Percentiles rank a stretch among this genome's conserved stretches.
phyloP scores from a whole-genome alignment of 2,113 vertebrate species.

The Otolemur garnettii region DNA sequence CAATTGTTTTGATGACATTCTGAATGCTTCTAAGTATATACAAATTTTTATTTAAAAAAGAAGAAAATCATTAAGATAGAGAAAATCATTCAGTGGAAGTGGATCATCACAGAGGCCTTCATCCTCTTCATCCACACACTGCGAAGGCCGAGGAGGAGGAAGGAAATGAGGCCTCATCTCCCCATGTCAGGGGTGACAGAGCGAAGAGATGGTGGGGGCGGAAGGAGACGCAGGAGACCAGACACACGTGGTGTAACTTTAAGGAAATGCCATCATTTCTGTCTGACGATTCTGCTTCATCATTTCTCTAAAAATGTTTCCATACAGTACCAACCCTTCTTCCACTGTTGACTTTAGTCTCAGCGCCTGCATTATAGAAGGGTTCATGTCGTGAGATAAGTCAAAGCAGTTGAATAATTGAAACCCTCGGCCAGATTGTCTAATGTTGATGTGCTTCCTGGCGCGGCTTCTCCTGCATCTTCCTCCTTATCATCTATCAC shows the following conservation, averaged over 20 bases:
- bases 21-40: slow-evolving; percentile 97
- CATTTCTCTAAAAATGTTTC: neutral
- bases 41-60: slow-evolving; percentile 56
- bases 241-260: neutral
- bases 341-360: neutral
- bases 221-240: neutral
- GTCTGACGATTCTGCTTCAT: neutral
- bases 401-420: neutral
- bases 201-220: neutral
- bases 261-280: neutral
- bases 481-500: neutral
- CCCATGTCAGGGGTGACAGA: neutral
- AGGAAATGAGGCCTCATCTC: neutral
- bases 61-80: neutral
- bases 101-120: neutral
- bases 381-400: neutral
- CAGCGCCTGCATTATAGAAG: neutral
- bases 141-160: neutral
- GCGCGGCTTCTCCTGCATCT: neutral
- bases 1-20: slow-evolving; percentile 96
- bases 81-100: neutral
- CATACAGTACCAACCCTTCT: neutral
- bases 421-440: neutral
- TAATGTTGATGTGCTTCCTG: neutral
- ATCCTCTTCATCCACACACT: neutral